Evolutionary conservation across 2,113 vertebrate genomes (phyloP), one percentile per base, ranked within the genome.

Genomic region (Mirza zaza): DNA sequence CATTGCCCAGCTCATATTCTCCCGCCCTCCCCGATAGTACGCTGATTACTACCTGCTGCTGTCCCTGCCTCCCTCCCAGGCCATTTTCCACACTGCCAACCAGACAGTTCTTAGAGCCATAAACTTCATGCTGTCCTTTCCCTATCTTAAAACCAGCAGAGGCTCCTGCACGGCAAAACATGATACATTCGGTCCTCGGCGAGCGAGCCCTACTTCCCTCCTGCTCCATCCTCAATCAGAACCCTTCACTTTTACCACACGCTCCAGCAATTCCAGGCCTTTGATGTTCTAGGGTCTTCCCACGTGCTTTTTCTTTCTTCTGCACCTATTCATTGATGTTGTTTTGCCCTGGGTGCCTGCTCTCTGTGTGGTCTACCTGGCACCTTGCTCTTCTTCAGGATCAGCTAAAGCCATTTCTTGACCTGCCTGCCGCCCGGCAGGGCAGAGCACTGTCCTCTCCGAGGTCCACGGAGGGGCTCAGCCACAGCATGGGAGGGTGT

Each of bases 401-500:
- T 55, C 15, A 15, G 39, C 32, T 21, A 6, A 11, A 11, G 17
- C 59, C n/a, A 5, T 32, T 84, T 85, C 42, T 18, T 50, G n/a
- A 17, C 14, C n/a, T 27, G 36, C 18, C 52, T 81, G 61, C 70
- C 39, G 11, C 67, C 45, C 1, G 1, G 11, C 39, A 32, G 80
- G 34, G 21, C 29, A 4, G 67, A 77, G 68, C 68, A 20, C 55
- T 10, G 25, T 20, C 32, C 15, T 25, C 48, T 17, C 45, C 1
- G 27, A 36, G 48, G 25, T 61, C 52, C 29, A 8, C 2, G 3
- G 52, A 34, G 25, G 55, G 36, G 13, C 50, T 70, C 9, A 25
- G 82, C 73, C 29, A 1, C 0, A 6, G 76, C 2, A 2, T 21
- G 8, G 0, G 9, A 34, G 27, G 13, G 3, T 39, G 8, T 70